Conservation (phyloP, 2,888 invertebrate genomes). For the Eurytoma adleriae region DNA sequence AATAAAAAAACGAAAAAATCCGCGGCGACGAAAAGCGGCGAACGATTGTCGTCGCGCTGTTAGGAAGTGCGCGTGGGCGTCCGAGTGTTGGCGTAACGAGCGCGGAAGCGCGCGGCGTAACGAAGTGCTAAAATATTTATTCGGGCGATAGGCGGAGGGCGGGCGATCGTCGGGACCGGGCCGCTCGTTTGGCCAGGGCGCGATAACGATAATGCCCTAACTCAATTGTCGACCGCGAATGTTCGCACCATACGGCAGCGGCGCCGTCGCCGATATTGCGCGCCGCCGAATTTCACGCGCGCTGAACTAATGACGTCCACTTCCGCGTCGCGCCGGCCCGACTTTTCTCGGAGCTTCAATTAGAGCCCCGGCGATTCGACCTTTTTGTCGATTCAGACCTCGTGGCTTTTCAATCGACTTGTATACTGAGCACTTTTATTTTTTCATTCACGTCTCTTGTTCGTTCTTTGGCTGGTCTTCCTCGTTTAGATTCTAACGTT, state of each 20-base stretch:
- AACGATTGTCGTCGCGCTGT: background rate
- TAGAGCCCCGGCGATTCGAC: too few relatives aligned
- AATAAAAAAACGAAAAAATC: too few relatives aligned
- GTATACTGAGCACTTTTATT: too few relatives aligned
- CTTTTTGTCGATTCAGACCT: too few relatives aligned
- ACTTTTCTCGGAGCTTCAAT: too few relatives aligned
- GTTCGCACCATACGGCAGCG: background rate
- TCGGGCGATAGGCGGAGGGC: background rate
- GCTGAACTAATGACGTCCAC: too few relatives aligned
- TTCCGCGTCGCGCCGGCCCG: too few relatives aligned
- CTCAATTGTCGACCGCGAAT: conserved; percentile 30
- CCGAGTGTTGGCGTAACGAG: too few relatives aligned
- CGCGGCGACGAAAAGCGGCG: background rate
- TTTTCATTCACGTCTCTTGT: too few relatives aligned
- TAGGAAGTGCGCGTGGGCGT: background rate
- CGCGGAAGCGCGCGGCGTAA: background rate
- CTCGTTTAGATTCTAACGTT: too few relatives aligned
- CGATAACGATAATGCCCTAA: conserved; percentile 31
- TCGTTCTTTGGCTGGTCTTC: too few relatives aligned
- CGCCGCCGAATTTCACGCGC: background rate
- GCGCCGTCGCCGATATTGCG: background rate
- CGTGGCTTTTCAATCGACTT: too few relatives aligned
- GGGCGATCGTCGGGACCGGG: background rate
- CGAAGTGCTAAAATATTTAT: conserved; percentile 1
- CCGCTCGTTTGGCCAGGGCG: background rate